Base-by-base conservation (phyloP, 2,113 vertebrate genomes). In the Dinomys branickii region DNA sequence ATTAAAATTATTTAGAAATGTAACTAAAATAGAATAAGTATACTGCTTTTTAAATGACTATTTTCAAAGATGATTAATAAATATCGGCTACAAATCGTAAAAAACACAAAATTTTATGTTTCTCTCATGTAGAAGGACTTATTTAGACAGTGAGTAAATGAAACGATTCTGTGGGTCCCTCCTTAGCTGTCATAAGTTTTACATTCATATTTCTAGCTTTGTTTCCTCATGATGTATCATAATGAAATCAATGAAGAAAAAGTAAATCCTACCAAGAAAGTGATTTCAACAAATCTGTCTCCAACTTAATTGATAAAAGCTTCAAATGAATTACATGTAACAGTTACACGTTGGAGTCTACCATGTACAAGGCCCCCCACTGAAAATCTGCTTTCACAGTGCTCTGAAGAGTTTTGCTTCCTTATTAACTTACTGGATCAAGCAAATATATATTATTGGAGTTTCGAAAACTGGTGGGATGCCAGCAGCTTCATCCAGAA, bases 401-500 rank as follows among this genome's bases (percentile, higher is more conserved):
- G 1, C 47, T 92, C 63, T 89, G 44, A 85, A 73, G 65, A 77
- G 7, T 82, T 88, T 96, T 94, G 71, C 16, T 67, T 73, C 13
- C 63, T 88, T 85, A 50, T 12, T 94, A 94, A 95, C 26, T 83
- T 67, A 85, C 1, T 77, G 24, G 3, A 82, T 91, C 82, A 96
- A 92, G 41, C 69, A 97, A 95, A 96, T 94, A 75, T 67, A 95
- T 81, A 69, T 30, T 91, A 9, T 78, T 71, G 44, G 20, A 97
- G 80, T 41, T 61, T 5, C 80, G 58, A 91, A 88, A 94, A 96
- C 93, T 67, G 78, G n/a, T 71, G 86, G 41, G 24, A 50, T 93
- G 56, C 20, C 91, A 95, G 81, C 90, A 73, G 88, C 83, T 96
- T 93, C 89, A 94, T 94, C 81, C 38, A 93, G 33, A 93, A 96